phyloP scores from a whole-genome alignment of 2,113 vertebrate genomes.

The Tachysurus fulvidraco region DNA sequence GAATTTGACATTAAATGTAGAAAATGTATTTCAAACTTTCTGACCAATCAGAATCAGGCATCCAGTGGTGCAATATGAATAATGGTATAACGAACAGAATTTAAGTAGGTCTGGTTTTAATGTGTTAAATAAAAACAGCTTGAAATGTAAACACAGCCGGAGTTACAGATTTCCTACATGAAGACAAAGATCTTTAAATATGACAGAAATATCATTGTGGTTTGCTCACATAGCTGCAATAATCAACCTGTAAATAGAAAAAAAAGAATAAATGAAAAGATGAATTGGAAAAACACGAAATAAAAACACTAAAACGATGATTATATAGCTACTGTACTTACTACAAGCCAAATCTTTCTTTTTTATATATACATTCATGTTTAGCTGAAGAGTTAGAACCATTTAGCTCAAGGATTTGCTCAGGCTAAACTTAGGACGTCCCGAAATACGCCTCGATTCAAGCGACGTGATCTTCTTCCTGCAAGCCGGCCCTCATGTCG shows the following conservation, averaged over 20 bases:
- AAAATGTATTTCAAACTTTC: neutral
- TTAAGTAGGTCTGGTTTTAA: neutral
- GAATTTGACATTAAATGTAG: neutral
- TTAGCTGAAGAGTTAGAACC: neutral
- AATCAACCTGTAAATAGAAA: neutral
- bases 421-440: neutral
- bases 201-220: too few species aligned
- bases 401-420: neutral
- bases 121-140: neutral
- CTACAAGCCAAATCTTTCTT: neutral
- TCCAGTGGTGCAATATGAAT: neutral
- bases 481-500: slow-evolving; percentile 2
- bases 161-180: too few species aligned
- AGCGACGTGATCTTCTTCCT: slow-evolving; percentile 11
- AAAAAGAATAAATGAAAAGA: neutral
- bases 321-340: neutral
- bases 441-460: neutral
- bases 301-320: neutral
- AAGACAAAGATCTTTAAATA: too few species aligned
- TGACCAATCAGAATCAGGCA: neutral
- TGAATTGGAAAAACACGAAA: neutral
- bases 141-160: neutral
- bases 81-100: too few species aligned
- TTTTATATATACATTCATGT: neutral
- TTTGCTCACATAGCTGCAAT: neutral